phyloP scores from a whole-genome alignment of 92 coral and sea anemone genomes.

The Nematostella vectensis region DNA sequence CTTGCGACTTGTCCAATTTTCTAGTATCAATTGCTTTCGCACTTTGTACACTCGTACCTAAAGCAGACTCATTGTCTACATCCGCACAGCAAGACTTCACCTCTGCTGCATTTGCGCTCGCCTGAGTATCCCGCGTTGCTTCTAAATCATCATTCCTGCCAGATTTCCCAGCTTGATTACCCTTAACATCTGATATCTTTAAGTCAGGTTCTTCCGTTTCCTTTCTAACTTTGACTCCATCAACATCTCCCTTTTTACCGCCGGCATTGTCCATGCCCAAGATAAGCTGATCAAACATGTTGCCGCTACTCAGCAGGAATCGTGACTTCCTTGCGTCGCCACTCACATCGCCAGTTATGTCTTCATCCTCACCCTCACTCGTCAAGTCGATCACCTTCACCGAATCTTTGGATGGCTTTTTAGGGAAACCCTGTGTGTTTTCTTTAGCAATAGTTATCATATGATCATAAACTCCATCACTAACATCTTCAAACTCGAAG shows the following conservation, averaged over 20 bases:
- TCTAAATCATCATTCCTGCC: too few species aligned
- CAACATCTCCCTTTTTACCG: slow-evolving; percentile 4
- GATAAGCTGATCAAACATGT: not conserved
- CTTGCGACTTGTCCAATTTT: too few species aligned
- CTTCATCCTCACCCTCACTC: slow-evolving; percentile 34
- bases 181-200: too few species aligned
- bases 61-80: too few species aligned
- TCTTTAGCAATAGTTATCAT: slow-evolving; percentile 16
- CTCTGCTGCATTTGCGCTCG: too few species aligned
- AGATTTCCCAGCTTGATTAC: too few species aligned
- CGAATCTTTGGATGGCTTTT: slow-evolving; percentile 4
- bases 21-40: too few species aligned
- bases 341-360: not conserved
- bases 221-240: not conserved
- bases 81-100: too few species aligned
- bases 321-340: not conserved
- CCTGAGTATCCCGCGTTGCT: too few species aligned
- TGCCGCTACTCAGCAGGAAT: not conserved
- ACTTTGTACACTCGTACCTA: too few species aligned
- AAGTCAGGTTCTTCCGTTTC: not conserved
- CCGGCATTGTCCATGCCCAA: not conserved
- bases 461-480: slow-evolving; percentile 40
- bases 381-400: slow-evolving; percentile 40
- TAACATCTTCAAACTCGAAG: slow-evolving; percentile 65
- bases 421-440: not conserved